These are phyloP conservation scores for Portunus trituberculatus DNA, from an alignment of 1,140 invertebrate species.

Conservation along the genomic window DNA sequence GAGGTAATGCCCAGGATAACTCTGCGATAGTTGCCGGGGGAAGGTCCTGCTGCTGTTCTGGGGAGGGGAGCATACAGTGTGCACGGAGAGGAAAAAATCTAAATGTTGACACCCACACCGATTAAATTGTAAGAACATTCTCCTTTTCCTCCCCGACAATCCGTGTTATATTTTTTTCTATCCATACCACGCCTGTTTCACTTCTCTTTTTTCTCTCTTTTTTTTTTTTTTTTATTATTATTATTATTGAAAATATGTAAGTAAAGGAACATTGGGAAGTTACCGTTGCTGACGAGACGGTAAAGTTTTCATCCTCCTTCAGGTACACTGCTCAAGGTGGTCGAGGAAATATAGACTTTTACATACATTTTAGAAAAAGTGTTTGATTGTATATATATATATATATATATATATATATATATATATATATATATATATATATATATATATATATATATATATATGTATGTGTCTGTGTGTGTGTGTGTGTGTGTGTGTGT, in stretches of 20 bases:
- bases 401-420: neutral
- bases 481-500: neutral
- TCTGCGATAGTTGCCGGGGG: slow-evolving; percentile 8
- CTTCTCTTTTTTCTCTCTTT: neutral
- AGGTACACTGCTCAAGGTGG: neutral
- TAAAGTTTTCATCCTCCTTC: neutral
- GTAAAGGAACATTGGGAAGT: too few species aligned
- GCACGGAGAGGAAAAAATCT: neutral
- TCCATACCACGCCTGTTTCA: neutral
- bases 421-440: neutral
- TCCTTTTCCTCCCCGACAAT: neutral
- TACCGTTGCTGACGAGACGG: neutral
- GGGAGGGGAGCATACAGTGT: neutral
- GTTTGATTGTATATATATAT: neutral
- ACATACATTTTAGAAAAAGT: too few species aligned
- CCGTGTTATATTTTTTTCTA: neutral
- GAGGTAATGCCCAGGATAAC: slow-evolving; percentile 18
- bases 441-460: neutral
- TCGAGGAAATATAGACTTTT: too few species aligned
- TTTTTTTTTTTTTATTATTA: too few species aligned
- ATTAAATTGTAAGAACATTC: neutral
- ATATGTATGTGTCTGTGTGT: neutral
- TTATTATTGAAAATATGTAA: neutral
- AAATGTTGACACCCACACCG: neutral
- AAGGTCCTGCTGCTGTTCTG: neutral